Base-by-base conservation (phyloP, 2,888 invertebrate genomes). In the Cancer borealis region DNA sequence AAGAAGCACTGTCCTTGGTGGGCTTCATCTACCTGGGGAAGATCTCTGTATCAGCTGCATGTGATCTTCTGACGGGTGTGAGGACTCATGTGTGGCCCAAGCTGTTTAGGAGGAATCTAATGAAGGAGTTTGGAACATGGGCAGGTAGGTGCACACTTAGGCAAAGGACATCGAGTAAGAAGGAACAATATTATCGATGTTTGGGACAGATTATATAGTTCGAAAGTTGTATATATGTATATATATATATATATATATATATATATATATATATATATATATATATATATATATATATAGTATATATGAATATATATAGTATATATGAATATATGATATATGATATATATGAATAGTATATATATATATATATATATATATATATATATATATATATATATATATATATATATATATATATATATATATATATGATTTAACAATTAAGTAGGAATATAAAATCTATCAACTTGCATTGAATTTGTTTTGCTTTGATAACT, bases 21-120 rank as follows among this genome's bases (percentile, higher is more conserved):
- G 91, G 91, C 39, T 21, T 89, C 88, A 3, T 89, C 8, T 89
- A 89, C 46, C 47, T 91, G 6, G 91, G 91, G 21, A 54, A 91
- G 30, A 21, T n/a, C n/a, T 49, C 60, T 49, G 14, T 39, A n/a
- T 12, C 45, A 17, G 6, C 39, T 21, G 47, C 66, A 10, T 54
- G 54, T 45, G 91, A 54, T 8, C 30, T 66, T 5, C 0, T 30
- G 45, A 54, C 8, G 6, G 60, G 91, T 26, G 30, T 66, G 30
- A 66, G 66, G 30, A 54, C 66, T 26, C 66, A 91, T n/a, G 5
- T 30, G 17, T 66, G 45, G 60, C 91, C 54, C 60, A 91, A 49
- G 91, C 39, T 91, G 30, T 45, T 66, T 30, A n/a, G 30, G 14
- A 91, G 54, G 66, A 49, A 60, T 10, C 12, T 49, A 14, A 26